Evolutionary conservation across 92 coral and sea anemone genomes (phyloP).

Genomic region (Plumapathes pennacea): DNA sequence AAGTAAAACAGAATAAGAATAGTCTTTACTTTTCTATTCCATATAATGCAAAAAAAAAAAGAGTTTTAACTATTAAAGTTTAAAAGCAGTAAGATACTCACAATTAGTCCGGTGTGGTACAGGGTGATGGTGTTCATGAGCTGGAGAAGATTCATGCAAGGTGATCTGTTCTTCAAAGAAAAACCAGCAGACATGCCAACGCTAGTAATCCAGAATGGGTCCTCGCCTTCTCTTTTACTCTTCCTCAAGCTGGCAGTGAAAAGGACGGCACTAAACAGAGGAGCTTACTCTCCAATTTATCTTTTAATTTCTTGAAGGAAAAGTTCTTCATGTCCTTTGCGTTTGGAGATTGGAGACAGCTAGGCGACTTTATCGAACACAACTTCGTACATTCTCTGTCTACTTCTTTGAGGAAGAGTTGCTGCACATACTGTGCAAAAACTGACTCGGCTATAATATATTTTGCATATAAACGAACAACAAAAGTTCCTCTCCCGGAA

Average conservation of each 20-base stretch:
- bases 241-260: slow-evolving; percentile 46
- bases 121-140: slow-evolving; percentile 25
- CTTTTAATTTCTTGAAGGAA: slow-evolving; percentile 28
- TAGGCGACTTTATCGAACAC: slow-evolving; percentile 32
- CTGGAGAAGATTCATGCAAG: slow-evolving; percentile 43
- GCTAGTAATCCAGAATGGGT: slow-evolving; percentile 14
- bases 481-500: no score
- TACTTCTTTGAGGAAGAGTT: slow-evolving; percentile 25
- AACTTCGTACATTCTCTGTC: slow-evolving; percentile 26
- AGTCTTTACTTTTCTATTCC: no score
- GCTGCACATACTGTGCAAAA: slow-evolving; percentile 39
- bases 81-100: no score
- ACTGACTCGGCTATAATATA: no score
- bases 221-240: slow-evolving; percentile 28
- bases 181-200: slow-evolving; percentile 45
- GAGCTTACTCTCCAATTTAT: slow-evolving; percentile 41
- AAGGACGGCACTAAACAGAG: slow-evolving; percentile 42
- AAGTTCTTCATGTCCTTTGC: slow-evolving; percentile 23
- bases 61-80: no score
- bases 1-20: no score
- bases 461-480: no score
- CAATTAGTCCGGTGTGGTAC: slow-evolving; percentile 34
- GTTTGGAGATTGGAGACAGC: slow-evolving; percentile 28
- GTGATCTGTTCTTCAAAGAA: slow-evolving; percentile 45
- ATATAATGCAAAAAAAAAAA: no score